Percentiles rank a stretch among this genome's conserved stretches.
These are phyloP conservation scores for Antigone vipio DNA, from an alignment of 2,113 vertebrate species.

Conservation along the genomic window DNA sequence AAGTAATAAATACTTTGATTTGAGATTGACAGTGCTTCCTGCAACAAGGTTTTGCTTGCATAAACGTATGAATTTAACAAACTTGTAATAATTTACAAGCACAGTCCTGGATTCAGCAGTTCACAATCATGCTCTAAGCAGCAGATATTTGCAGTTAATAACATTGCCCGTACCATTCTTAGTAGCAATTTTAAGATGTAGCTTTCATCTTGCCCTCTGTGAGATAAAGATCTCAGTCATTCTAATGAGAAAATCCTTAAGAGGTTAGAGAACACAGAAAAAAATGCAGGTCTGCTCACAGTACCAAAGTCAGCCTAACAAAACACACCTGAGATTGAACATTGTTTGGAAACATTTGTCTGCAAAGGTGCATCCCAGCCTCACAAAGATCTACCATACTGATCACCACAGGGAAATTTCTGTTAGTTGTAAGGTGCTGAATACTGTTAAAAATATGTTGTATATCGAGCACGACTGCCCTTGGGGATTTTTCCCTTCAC, in stretches of 20 bases:
- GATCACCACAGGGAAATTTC: not conserved
- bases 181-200: not conserved
- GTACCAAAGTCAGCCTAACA: not conserved
- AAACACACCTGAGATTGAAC: not conserved
- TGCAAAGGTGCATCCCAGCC: not conserved
- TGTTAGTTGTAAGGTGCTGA: not conserved
- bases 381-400: not conserved
- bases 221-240: not conserved
- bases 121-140: not conserved
- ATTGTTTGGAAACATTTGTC: not conserved
- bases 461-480: fast-evolving
- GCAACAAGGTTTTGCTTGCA: not conserved
- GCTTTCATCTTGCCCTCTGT: not conserved
- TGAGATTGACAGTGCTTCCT: not conserved
- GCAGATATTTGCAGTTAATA: not conserved
- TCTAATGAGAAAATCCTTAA: not conserved
- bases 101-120: not conserved
- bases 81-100: not conserved
- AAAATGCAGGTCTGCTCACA: not conserved
- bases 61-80: not conserved
- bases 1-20: not conserved
- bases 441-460: not conserved
- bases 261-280: not conserved
- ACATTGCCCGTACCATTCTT: not conserved
- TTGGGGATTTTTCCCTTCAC: not conserved